These are phyloP conservation scores for Acanthopagrus latus DNA, from an alignment of 2,797 vertebrate genomes.

Conservation along the genomic window DNA sequence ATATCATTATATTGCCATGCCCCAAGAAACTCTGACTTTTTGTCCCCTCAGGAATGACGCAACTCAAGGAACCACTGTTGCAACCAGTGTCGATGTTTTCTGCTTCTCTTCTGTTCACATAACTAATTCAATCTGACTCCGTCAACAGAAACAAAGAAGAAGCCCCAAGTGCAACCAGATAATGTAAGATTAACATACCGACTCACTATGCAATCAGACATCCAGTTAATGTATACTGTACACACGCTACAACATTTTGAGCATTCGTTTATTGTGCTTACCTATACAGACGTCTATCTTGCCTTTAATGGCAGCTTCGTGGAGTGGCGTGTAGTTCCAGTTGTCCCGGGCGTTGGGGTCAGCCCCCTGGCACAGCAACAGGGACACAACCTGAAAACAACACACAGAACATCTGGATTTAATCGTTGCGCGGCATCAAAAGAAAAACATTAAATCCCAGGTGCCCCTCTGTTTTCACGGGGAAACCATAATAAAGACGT, in stretches of 20 bases:
- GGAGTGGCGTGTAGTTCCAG: slow-evolving; percentile 98
- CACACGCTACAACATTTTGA: neutral
- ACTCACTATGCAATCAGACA: neutral
- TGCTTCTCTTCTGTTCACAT: slow-evolving; percentile 11
- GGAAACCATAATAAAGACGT: neutral
- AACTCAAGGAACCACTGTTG: neutral
- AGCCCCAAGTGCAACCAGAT: neutral
- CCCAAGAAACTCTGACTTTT: neutral
- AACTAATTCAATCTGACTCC: neutral
- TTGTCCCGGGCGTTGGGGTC: slow-evolving; percentile 97
- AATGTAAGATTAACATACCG: neutral
- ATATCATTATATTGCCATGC: too few relatives aligned
- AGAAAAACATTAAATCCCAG: neutral
- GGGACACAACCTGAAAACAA: slow-evolving; percentile 88
- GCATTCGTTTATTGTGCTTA: slow-evolving; percentile 69
- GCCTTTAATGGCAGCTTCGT: slow-evolving; percentile 97
- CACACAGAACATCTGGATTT: neutral
- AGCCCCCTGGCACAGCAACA: slow-evolving; percentile 92
- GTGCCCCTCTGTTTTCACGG: neutral
- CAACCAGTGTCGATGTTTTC: neutral
- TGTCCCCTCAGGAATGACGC: slow-evolving; percentile 3
- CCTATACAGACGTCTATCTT: slow-evolving; percentile 98
- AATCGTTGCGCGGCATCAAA: neutral
- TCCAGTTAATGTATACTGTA: neutral
- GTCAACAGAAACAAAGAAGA: neutral